Evolutionary conservation across 2,113 vertebrate genomes (phyloP), one percentile per base, ranked within the genome.

Genomic region (Gobio gobio): DNA sequence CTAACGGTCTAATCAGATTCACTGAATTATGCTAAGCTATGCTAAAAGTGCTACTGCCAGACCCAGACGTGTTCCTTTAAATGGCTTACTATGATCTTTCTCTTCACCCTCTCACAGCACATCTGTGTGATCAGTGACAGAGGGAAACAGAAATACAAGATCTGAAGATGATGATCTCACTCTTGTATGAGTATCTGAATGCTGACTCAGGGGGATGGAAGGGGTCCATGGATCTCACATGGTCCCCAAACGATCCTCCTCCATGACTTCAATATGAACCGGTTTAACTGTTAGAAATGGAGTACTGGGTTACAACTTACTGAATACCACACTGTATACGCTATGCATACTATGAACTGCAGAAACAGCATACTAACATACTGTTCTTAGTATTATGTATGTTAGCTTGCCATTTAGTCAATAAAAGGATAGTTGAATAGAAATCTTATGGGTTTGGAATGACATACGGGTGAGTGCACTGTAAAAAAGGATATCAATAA

Each of bases 121-220:
- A 96, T 99, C 90, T 97, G 97, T 74, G 93, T 97, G 89, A 98
- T 98, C 95, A 98, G 94, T 66, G 94, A 99, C 84, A 93, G 93
- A 0, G 96, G 96, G 26, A 98, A 99, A 95, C 93, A 92, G 88
- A 99, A 98, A 89, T 98, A 97, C 73, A 95, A 94, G 91, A 91
- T 98, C 86, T 98, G 89, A 96, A 87, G 85, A 81, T 36, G 45
- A 88, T 84, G 83, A 72, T 36, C 29, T 54, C 24, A 61, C 10
- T 72, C 83, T 64, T 51, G 58, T 6, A 36, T 87, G 64, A 84
- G 80, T 49, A 24, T 59, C 63, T 76, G 86, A 87, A 85, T 87
- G 80, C 79, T 86, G 58, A 47, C 14, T 51, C 70, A 43, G 73
- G 84, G 83, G 88, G 86, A 83, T 85, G 79, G 81, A 87, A 45